Percentiles rank a stretch among this genome's conserved stretches.
These are phyloP conservation scores for Ictalurus furcatus DNA, from an alignment of 2,113 vertebrate species.

Conservation along the genomic window DNA sequence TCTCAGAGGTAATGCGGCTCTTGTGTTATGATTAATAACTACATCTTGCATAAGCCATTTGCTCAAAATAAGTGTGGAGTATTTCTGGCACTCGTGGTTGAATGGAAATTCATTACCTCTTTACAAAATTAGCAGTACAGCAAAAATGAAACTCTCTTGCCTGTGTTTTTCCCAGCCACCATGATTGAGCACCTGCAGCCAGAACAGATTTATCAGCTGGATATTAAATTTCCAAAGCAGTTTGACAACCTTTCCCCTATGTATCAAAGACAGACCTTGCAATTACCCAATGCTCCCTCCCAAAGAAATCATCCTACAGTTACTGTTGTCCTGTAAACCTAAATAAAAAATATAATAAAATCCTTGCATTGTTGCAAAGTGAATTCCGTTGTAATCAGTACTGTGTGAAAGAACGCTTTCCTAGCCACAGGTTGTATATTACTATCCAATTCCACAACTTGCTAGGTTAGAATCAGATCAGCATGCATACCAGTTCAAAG, in stretches of 20 bases:
- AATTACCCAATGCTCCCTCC: neutral
- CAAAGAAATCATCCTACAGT: neutral
- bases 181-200: slow-evolving; percentile 48
- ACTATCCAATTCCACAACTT: neutral
- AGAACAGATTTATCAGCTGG: slow-evolving; percentile 50
- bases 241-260: slow-evolving; percentile 42
- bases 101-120: slow-evolving; percentile 52
- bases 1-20: slow-evolving; percentile 25
- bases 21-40: slow-evolving; percentile 43
- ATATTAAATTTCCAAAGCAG: slow-evolving; percentile 51
- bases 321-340: neutral
- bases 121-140: slow-evolving; percentile 53
- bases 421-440: neutral
- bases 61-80: slow-evolving; percentile 50
- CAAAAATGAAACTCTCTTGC: slow-evolving; percentile 46
- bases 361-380: neutral
- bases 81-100: slow-evolving; percentile 48
- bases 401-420: neutral
- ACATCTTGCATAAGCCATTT: slow-evolving; percentile 47
- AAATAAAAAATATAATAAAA: neutral
- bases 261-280: slow-evolving; percentile 32
- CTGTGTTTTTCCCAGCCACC: slow-evolving; percentile 49
- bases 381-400: neutral
- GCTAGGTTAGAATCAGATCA: neutral
- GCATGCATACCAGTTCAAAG: neutral